Conservation (phyloP, 2,797 vertebrate species). For the Onychomys torridus region DNA sequence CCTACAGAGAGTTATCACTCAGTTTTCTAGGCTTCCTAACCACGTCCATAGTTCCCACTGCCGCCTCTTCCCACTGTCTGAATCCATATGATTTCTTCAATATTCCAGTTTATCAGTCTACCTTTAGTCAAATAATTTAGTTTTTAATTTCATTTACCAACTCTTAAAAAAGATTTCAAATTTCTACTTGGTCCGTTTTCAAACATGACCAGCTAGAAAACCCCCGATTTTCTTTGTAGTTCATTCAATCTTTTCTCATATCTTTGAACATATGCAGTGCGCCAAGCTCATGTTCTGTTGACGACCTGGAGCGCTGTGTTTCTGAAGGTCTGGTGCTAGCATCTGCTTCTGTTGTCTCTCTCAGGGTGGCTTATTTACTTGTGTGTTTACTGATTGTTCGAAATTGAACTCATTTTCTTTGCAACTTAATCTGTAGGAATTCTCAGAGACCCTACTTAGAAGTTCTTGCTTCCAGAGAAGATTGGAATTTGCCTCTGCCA, state of each 20-base stretch:
- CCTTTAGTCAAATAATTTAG: not conserved
- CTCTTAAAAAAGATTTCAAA: not conserved
- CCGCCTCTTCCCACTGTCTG: not conserved
- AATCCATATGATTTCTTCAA: not conserved
- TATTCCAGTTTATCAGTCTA: not conserved
- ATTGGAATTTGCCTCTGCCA: slow-evolving; percentile 26
- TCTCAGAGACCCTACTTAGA: slow-evolving; percentile 14
- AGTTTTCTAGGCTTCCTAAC: not conserved
- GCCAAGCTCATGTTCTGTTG: not conserved
- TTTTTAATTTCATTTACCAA: slow-evolving; percentile 20
- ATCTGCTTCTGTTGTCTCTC: slow-evolving; percentile 40
- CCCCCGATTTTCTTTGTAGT: not conserved
- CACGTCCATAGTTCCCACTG: not conserved
- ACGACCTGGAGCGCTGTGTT: not conserved
- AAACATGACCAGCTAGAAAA: not conserved
- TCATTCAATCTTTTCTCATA: not conserved
- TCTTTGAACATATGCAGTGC: slow-evolving; percentile 5
- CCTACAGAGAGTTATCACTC: not conserved
- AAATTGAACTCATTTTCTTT: slow-evolving; percentile 46
- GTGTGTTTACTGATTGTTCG: slow-evolving; percentile 29
- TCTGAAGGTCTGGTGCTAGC: slow-evolving; percentile 22
- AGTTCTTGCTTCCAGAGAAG: slow-evolving; percentile 38
- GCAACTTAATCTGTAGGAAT: slow-evolving; percentile 44
- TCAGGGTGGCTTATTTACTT: slow-evolving; percentile 48
- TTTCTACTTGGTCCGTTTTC: slow-evolving; percentile 46